These are phyloP conservation scores for Meliscaeva auricollis DNA, from an alignment of 2,888 invertebrate genomes.

Conservation along the genomic window DNA sequence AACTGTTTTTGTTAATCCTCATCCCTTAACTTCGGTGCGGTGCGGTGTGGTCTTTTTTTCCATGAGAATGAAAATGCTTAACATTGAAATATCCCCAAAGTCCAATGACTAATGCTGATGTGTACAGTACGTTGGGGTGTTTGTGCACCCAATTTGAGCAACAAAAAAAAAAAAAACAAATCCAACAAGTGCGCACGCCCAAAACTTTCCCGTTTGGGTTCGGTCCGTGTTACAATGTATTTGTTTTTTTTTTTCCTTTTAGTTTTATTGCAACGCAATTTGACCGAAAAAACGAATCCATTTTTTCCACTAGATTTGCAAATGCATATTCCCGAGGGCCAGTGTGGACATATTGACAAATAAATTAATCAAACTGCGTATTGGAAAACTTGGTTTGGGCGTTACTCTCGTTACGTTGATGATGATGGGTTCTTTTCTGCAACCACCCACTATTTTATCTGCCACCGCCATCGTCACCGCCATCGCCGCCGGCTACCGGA, in stretches of 20 bases:
- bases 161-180: slow-evolving; percentile 28
- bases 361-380: slow-evolving; percentile 75
- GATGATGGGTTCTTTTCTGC: slow-evolving; percentile 45
- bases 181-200: slow-evolving; percentile 76
- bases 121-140: slow-evolving; percentile 19
- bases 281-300: slow-evolving; percentile 69
- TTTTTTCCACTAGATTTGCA: slow-evolving; percentile 75
- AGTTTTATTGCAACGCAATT: slow-evolving; percentile 73
- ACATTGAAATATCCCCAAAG: slow-evolving; percentile 74
- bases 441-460: slow-evolving; percentile 32
- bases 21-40: background rate
- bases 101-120: slow-evolving; percentile 75
- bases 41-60: slow-evolving; percentile 16
- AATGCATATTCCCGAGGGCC: slow-evolving; percentile 59
- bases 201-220: slow-evolving; percentile 68
- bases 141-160: background rate
- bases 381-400: slow-evolving; percentile 70
- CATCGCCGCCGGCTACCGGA: slow-evolving; percentile 5
- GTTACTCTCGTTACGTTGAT: slow-evolving; percentile 45
- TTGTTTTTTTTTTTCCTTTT: slow-evolving; percentile 15
- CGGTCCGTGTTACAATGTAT: background rate
- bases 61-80: slow-evolving; percentile 39
- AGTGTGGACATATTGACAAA: slow-evolving; percentile 72
- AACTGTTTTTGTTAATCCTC: slow-evolving; percentile 63
- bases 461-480: background rate